A percentile compares a stretch with the other conserved stretches of the same genome.
These are phyloP conservation scores for Bubalus kerabau DNA, from an alignment of 2,113 vertebrate species.

Conservation along the genomic window DNA sequence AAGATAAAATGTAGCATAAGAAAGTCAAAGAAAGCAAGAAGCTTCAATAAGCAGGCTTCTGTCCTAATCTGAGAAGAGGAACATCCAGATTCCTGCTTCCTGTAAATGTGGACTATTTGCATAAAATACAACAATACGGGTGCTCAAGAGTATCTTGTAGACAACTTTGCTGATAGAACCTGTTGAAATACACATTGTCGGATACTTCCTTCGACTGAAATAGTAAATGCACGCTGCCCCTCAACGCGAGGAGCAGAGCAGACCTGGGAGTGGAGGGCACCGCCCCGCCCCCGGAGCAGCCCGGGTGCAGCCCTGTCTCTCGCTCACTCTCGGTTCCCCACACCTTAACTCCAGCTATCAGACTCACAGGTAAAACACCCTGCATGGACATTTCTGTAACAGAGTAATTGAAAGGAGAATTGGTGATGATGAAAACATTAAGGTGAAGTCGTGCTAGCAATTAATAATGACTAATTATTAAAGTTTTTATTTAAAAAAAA, in stretches of 20 bases:
- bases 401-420: background rate
- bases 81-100: background rate
- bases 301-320: too few species aligned
- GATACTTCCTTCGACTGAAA: background rate
- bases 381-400: background rate
- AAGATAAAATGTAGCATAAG: background rate
- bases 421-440: background rate
- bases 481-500: background rate
- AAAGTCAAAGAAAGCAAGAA: background rate
- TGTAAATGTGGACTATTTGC: background rate
- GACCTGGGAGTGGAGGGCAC: background rate
- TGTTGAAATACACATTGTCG: background rate
- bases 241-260: background rate
- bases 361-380: background rate
- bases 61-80: background rate
- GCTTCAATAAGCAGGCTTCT: background rate
- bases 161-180: background rate
- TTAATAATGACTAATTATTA: background rate
- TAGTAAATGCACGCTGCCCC: background rate
- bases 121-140: background rate
- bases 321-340: background rate
- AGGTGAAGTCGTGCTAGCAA: background rate
- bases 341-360: background rate
- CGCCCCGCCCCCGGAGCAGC: rapidly evolving
- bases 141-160: background rate